Evolutionary conservation across 1,140 invertebrate species (phyloP), one percentile per base, ranked within the genome.

Genomic region (Chrysomallon squamiferum): DNA sequence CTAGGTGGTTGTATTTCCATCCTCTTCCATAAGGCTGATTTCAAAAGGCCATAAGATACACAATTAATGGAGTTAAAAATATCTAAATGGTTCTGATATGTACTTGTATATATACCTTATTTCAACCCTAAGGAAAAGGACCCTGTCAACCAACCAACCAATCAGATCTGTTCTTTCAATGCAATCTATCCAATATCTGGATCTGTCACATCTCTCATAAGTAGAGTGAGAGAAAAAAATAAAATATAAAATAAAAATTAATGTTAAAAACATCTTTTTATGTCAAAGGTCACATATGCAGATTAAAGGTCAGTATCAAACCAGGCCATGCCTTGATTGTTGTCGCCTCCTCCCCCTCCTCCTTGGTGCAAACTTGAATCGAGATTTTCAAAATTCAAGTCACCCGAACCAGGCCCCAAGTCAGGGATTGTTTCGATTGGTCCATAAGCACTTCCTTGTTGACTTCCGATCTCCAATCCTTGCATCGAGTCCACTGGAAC

Each of bases 401-500:
- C 92, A 62, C 90, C 91, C 68, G 89, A 66, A 35, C 71, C 71
- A 18, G 76, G 71, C n/a, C 89, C 91, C 50, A 95, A 90, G 81
- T 96, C 94, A 91, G 95, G 93, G 50, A 90, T 86, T 65, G 84
- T 78, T 86, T 95, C 93, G 89, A 95, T 92, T 69, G 89, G 89
- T 62, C 90, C 90, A 80, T 92, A 92, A 52, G 90, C 90, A 62
- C 87, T 88, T 52, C 83, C 86, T 49, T 89, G 88, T 33, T 89
- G 89, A 72, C 90, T 91, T 75, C 93, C 93, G 80, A 96, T 92
- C 80, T 96, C 94, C 76, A 97, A 88, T 69, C 94, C 94, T 89
- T 96, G 93, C 93, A 97, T 95, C 65, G 93, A 94, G 88, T 95
- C 93, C 92, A 96, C 93, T 90, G 94, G 95, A 90, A 96, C 92